Base-by-base conservation (phyloP, 2,113 vertebrate species). In the Mobula hypostoma region DNA sequence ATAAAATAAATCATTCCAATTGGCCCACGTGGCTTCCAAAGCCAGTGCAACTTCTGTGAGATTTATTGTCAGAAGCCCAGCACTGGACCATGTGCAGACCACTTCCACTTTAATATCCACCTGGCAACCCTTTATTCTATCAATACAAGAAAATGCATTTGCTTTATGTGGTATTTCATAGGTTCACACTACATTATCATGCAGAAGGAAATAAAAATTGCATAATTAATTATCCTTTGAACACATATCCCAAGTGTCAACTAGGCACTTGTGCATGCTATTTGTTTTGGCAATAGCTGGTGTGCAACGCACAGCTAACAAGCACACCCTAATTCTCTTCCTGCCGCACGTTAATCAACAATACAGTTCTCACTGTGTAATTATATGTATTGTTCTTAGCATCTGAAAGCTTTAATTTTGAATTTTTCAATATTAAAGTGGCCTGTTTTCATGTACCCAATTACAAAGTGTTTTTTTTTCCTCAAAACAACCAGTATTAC, bases 251-350 rank as follows among this genome's bases (percentile, higher is more conserved):
- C 76, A 77, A 29, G 6, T 29, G 7, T 19, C 85, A 63, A 12
- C 21, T 24, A 66, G 61, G 66, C 29, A 66, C 61, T 14, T 27
- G 63, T 32, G n/a, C 29, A 90, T 32, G 32, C 29, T 66, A 66
- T 66, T 90, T 90, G 85, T 14, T 61, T 90, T 90, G 61, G 58
- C 29, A 66, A 19, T 66, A 90, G 32, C 29, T n/a, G 14, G 61
- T 19, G 24, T n/a, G 24, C 56, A 66, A 29, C 61, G 66, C n/a
- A 66, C n/a, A 32, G 58, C 14, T 63, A 90, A n/a, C 63, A 90
- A 48, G 58, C 85, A 90, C 61, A 66, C 85, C 85, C 85, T 66
- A 90, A 56, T 93, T 19, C 56, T 93, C 74, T 93, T 93, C 68
- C 63, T 92, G 29, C 32, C 40, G 15, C 88, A 91, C 88, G n/a